Evolutionary conservation across 1,140 invertebrate species (phyloP).

Genomic region (Zaprionus ornatus): DNA sequence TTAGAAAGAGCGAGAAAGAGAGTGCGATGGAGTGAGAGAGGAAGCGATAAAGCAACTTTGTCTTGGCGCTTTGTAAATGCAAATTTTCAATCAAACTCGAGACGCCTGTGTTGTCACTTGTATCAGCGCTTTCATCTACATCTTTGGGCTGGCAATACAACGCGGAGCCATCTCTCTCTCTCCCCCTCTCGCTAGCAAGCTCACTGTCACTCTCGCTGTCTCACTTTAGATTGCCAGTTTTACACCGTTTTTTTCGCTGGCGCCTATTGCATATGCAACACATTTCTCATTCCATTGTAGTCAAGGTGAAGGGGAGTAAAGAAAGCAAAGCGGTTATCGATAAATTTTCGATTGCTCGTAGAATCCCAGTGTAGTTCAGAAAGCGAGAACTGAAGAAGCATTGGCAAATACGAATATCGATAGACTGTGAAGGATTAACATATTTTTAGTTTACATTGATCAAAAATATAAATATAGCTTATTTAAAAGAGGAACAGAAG

Average conservation of each 20-base stretch:
- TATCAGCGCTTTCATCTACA: conserved; percentile 56
- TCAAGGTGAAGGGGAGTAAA: neutral
- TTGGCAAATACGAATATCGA: no score
- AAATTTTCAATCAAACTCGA: conserved; percentile 67
- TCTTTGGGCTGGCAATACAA: conserved; percentile 45
- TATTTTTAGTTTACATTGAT: no score
- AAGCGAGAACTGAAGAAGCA: no score
- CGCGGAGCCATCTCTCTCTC: no score
- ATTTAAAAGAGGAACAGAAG: neutral
- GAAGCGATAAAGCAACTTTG: conserved; percentile 19
- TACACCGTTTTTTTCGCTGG: neutral
- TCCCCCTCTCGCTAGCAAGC: neutral
- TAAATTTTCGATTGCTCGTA: neutral
- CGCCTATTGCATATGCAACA: conserved; percentile 63
- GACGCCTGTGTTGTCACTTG: conserved; percentile 52
- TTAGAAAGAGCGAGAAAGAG: neutral
- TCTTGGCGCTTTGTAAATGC: conserved; percentile 54
- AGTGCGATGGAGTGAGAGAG: conserved; percentile 1
- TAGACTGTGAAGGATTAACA: no score
- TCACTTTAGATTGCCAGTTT: neutral
- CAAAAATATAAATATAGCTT: no score
- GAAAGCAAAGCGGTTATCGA: neutral
- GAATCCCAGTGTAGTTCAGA: no score
- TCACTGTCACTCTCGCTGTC: neutral
- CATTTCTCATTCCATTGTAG: conserved; percentile 23